These are phyloP conservation scores for Euphonia xanthogaster DNA, from an alignment of 2,797 vertebrate genomes.

Conservation along the genomic window DNA sequence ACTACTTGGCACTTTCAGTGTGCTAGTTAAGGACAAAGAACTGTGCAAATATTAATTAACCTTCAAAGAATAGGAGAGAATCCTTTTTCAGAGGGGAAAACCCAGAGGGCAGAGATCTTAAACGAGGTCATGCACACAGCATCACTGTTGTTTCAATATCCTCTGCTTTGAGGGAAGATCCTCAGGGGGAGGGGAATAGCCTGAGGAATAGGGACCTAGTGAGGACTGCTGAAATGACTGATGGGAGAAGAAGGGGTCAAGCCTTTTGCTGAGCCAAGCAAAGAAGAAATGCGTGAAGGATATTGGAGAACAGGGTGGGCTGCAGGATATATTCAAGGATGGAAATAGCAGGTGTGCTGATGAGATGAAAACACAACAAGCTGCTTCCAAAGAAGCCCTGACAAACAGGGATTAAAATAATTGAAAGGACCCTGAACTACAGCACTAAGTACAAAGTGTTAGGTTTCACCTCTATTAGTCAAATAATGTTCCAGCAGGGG, in stretches of 20 bases:
- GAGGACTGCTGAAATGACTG: background rate
- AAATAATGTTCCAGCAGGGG: background rate
- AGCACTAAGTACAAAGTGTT: background rate
- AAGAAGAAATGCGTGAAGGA: background rate
- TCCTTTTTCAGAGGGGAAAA: background rate
- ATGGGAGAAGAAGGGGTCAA: background rate
- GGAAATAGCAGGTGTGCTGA: background rate
- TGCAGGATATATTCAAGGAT: background rate
- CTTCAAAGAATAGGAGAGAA: background rate
- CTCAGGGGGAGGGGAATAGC: background rate
- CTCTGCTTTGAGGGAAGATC: background rate
- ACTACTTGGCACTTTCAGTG: background rate
- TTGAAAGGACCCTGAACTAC: background rate
- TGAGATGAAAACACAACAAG: background rate
- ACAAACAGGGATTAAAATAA: background rate
- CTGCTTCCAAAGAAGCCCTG: background rate
- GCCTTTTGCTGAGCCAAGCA: background rate
- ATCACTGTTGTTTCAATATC: background rate
- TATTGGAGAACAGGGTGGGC: background rate
- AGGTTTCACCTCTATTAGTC: background rate
- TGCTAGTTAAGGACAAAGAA: background rate
- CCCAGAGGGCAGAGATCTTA: background rate
- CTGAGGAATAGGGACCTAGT: background rate
- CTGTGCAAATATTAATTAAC: slow-evolving; percentile 19
- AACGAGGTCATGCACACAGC: background rate